phyloP scores from a whole-genome alignment of 1,140 invertebrate genomes.

The Drosophila littoralis region DNA sequence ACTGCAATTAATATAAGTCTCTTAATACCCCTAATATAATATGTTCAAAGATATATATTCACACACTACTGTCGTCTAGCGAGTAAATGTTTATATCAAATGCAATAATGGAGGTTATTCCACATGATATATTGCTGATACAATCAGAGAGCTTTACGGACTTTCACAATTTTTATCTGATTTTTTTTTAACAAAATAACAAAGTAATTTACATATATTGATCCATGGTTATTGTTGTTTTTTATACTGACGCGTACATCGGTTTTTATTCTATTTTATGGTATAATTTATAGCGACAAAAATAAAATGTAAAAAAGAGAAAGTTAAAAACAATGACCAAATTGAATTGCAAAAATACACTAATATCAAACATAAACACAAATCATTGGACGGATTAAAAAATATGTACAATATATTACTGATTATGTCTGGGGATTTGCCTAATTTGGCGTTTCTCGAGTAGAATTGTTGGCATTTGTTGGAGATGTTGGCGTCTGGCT shows the following conservation, averaged over 20 bases:
- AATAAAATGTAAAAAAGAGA: conserved; percentile 1
- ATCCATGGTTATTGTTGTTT: background rate
- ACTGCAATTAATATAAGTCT: too few relatives aligned
- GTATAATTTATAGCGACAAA: background rate
- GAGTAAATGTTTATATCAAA: background rate
- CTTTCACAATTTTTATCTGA: background rate
- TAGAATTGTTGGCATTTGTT: background rate
- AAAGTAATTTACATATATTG: background rate
- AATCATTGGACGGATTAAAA: background rate
- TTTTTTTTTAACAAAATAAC: background rate
- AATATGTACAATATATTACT: conserved; percentile 8
- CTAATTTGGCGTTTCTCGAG: conserved; percentile 14
- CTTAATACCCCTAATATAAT: too few relatives aligned
- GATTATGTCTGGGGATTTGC: background rate
- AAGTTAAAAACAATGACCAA: background rate
- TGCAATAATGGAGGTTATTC: background rate
- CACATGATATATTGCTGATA: background rate
- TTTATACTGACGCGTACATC: background rate
- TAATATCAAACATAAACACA: background rate
- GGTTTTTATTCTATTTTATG: background rate
- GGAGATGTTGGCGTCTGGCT: conserved; percentile 3
- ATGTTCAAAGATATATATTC: background rate
- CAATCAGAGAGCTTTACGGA: background rate
- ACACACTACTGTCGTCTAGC: background rate
- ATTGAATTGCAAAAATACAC: background rate